Percentiles rank a stretch among this genome's conserved stretches.
Evolutionary conservation across 2,888 invertebrate genomes (phyloP).

Genomic region (Oxystoma pomonae): DNA sequence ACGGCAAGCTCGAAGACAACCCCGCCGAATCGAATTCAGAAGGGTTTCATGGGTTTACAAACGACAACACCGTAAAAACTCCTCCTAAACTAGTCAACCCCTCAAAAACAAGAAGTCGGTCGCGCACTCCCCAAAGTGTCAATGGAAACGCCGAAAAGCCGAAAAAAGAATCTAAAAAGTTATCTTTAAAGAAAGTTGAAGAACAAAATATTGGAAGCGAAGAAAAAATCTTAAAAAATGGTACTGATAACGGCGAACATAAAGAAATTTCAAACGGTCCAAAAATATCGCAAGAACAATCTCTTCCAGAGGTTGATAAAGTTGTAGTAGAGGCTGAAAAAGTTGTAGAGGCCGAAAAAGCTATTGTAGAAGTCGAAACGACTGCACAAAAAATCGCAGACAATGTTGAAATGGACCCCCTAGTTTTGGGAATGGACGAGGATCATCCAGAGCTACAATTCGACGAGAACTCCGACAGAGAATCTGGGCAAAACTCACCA

Average conservation of each 20-base stretch:
- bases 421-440: slow-evolving; percentile 36
- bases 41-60: neutral
- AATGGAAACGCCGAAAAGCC: neutral
- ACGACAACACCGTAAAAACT: neutral
- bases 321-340: neutral
- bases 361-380: neutral
- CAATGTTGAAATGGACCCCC: slow-evolving; percentile 37
- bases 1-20: neutral
- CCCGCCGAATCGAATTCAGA: neutral
- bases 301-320: neutral
- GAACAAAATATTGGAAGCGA: slow-evolving; percentile 1
- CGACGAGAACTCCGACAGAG: slow-evolving; percentile 41
- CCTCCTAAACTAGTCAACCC: neutral
- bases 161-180: neutral
- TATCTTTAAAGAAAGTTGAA: neutral
- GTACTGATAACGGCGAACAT: neutral
- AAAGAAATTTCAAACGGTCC: no score
- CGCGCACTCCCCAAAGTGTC: neutral
- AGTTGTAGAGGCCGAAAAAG: neutral
- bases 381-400: neutral
- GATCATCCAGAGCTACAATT: slow-evolving; percentile 41
- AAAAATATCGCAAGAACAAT: neutral
- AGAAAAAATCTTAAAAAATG: slow-evolving; percentile 5
- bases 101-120: neutral
- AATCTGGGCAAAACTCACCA: slow-evolving; percentile 41